Evolutionary conservation across 1,140 invertebrate genomes (phyloP).

Genomic region (Caenorhabditis inopinata): DNA sequence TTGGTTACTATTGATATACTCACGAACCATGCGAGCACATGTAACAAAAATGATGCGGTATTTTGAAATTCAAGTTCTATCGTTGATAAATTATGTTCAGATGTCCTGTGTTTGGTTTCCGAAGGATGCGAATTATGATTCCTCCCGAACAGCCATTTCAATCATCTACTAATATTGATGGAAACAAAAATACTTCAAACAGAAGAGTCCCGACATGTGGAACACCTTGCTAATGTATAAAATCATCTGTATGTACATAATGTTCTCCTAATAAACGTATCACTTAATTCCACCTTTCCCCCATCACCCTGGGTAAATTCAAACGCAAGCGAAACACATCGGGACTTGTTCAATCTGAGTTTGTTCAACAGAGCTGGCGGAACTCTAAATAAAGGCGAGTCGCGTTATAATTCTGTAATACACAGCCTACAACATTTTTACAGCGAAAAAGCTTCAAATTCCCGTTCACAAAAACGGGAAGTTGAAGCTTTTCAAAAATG

Average conservation of each 20-base stretch:
- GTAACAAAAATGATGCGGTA: slow-evolving; percentile 19
- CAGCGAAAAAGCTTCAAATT: no score
- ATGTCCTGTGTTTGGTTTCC: slow-evolving; percentile 13
- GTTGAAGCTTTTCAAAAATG: no score
- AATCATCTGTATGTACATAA: background rate
- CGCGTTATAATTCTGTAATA: no score
- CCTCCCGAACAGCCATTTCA: background rate
- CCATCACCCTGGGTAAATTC: no score
- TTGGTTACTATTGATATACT: slow-evolving; percentile 32
- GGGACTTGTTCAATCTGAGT: no score
- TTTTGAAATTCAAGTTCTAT: background rate
- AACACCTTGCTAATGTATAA: background rate
- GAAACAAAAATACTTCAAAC: slow-evolving; percentile 6
- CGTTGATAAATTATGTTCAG: background rate
- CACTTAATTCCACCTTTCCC: background rate
- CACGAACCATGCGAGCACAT: slow-evolving; percentile 4
- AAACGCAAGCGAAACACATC: no score
- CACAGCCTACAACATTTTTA: no score
- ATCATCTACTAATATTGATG: background rate
- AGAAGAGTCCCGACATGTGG: slow-evolving; percentile 14
- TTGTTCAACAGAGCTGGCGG: no score
- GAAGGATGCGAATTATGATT: slow-evolving; percentile 16
- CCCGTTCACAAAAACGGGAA: no score
- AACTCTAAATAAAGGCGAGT: no score
- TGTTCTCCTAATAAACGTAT: background rate